Conservation (phyloP, 2,888 invertebrate species). For the Rutpela maculata region DNA sequence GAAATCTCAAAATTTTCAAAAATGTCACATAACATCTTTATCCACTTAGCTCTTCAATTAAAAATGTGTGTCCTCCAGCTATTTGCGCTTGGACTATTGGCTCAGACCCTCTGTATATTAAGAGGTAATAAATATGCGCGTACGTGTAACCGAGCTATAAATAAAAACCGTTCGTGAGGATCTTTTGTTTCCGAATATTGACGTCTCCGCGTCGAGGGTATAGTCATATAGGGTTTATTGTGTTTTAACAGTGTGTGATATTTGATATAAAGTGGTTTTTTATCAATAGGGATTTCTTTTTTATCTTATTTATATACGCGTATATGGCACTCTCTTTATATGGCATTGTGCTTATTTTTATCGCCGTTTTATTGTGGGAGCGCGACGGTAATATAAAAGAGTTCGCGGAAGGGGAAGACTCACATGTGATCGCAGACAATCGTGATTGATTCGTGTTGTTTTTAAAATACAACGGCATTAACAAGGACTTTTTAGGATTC, state of each 20-base stretch:
- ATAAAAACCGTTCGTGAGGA: neutral
- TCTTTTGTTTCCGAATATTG: slow-evolving; percentile 9
- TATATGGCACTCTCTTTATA: slow-evolving; percentile 13
- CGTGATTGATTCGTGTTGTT: neutral
- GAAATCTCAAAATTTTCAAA: too few species aligned
- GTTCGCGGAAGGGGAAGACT: neutral
- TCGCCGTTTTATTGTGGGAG: slow-evolving; percentile 3
- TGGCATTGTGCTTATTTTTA: slow-evolving; percentile 2
- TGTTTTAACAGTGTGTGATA: slow-evolving; percentile 17
- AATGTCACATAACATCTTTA: too few species aligned
- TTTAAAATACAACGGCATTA: too few species aligned
- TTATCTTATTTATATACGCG: slow-evolving; percentile 26
- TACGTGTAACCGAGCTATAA: neutral
- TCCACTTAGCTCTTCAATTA: too few species aligned
- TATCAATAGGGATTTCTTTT: slow-evolving; percentile 17
- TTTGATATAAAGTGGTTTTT: slow-evolving; percentile 33
- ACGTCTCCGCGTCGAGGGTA: neutral
- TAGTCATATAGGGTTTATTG: neutral
- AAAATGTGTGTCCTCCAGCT: too few species aligned
- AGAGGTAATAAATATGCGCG: neutral
- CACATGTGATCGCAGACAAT: neutral
- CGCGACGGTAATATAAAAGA: neutral
- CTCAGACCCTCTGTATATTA: too few species aligned
- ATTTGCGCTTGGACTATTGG: too few species aligned
- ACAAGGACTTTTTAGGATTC: too few species aligned